phyloP scores from a whole-genome alignment of 2,888 invertebrate genomes.

The Onchidella celtica region DNA sequence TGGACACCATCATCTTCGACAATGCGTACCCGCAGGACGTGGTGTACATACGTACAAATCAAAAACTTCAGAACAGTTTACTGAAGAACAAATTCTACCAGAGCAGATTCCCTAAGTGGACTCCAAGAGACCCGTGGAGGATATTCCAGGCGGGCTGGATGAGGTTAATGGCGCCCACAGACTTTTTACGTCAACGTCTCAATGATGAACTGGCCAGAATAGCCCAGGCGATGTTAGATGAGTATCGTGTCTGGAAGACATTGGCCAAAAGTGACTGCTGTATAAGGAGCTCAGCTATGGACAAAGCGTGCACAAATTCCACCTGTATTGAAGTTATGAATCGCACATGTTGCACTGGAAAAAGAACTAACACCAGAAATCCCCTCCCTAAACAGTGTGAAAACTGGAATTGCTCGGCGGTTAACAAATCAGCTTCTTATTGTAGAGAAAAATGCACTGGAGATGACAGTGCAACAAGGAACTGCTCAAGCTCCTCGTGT shows the following conservation, averaged over 20 bases:
- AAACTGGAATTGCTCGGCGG: neutral
- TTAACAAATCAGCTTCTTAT: neutral
- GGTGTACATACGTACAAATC: constrained; percentile 52
- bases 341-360: no score
- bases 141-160: constrained; percentile 47
- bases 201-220: constrained; percentile 33
- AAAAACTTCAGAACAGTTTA: constrained; percentile 11
- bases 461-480: no score
- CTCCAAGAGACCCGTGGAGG: neutral
- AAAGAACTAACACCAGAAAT: no score
- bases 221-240: constrained; percentile 6
- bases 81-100: constrained; percentile 28
- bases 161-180: constrained; percentile 47
- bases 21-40: constrained; percentile 50
- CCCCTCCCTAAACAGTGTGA: neutral
- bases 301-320: neutral
- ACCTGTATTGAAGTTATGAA: no score
- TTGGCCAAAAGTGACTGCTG: constrained; percentile 17
- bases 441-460: no score
- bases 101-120: constrained; percentile 48
- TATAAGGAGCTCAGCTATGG: neutral
- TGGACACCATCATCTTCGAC: no score
- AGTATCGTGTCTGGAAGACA: neutral
- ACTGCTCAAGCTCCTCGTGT: no score
- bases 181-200: constrained; percentile 28